phyloP scores from a whole-genome alignment of 2,797 vertebrate genomes.

The Adelosebastes latens region DNA sequence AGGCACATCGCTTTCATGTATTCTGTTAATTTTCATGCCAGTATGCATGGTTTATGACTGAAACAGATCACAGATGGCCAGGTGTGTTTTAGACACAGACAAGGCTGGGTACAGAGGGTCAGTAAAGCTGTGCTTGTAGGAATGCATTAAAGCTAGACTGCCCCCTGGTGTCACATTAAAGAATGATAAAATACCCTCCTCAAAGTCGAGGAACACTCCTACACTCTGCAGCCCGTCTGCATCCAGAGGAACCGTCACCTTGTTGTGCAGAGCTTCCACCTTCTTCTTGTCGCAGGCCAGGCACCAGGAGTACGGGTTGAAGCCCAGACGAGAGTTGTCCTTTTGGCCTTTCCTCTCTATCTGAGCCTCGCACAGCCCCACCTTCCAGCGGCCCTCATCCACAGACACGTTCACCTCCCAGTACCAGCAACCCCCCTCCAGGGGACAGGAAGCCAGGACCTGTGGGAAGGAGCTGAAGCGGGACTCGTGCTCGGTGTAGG shows the following conservation, averaged over 20 bases:
- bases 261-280: conserved; percentile 81
- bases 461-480: conserved; percentile 86
- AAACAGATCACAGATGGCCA: conserved; percentile 70
- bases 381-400: conserved; percentile 79
- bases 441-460: conserved; percentile 69
- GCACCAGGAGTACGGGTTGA: conserved; percentile 84
- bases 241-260: conserved; percentile 62
- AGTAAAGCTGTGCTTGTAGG: conserved; percentile 76
- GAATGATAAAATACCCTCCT: conserved; percentile 82
- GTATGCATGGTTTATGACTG: conserved; percentile 15
- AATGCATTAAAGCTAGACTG: conserved; percentile 77
- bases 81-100: conserved; percentile 74
- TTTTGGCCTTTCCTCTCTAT: conserved; percentile 84
- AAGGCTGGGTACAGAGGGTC: conserved; percentile 78
- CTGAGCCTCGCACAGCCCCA: conserved; percentile 78
- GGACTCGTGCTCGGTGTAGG: conserved; percentile 66
- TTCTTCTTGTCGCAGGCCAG: conserved; percentile 77
- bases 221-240: conserved; percentile 66
- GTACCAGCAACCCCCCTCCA: conserved; percentile 76
- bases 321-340: conserved; percentile 81
- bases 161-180: conserved; percentile 80
- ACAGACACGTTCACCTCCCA: conserved; percentile 77
- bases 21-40: background rate
- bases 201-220: conserved; percentile 81
- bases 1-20: conserved; percentile 14